These are phyloP conservation scores for Pristionchus exspectatus DNA, from an alignment of 2,888 invertebrate species.

Conservation along the genomic window DNA sequence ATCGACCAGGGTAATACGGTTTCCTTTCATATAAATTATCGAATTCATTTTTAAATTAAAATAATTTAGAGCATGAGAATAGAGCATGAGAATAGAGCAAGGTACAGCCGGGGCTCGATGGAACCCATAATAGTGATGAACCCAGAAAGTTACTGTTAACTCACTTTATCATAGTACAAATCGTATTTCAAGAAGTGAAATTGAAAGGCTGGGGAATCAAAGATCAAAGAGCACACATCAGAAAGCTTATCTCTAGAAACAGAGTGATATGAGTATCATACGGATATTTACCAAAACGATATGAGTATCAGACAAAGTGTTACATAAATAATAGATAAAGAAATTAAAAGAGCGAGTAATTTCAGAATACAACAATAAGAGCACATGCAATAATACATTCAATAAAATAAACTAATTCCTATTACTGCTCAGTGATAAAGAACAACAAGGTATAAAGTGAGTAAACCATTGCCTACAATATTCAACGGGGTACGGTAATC, in stretches of 20 bases:
- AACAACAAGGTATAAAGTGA: background rate
- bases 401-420: background rate
- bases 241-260: background rate
- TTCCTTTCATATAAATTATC: no score
- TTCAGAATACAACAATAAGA: background rate
- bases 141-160: background rate
- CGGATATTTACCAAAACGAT: background rate
- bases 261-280: constrained; percentile 18
- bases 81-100: background rate
- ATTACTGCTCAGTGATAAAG: background rate
- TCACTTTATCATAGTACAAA: background rate
- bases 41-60: no score
- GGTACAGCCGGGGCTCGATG: background rate
- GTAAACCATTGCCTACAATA: background rate
- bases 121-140: background rate
- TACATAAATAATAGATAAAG: background rate
- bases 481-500: background rate
- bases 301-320: background rate
- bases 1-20: no score
- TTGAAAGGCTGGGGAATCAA: background rate
- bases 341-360: background rate
- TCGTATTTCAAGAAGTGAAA: constrained; percentile 20
- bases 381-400: background rate
- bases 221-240: background rate
- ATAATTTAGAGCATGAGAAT: background rate